Base-by-base conservation (phyloP, 2,888 invertebrate genomes). In the Thymelicus lineola region DNA sequence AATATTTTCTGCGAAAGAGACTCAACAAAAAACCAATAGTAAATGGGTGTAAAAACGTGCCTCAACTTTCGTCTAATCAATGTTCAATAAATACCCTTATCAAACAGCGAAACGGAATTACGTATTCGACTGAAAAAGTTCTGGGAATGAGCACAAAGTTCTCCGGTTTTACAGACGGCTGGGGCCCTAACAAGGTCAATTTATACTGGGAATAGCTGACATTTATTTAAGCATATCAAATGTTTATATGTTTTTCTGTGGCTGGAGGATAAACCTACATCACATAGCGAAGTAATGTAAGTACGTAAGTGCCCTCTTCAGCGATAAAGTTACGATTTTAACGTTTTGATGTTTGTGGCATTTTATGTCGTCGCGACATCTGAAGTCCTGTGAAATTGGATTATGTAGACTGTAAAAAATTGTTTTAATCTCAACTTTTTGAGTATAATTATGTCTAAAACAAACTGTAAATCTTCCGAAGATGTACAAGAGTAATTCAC, bases 11-110 rank as follows among this genome's bases (percentile, higher is more conserved):
- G 17, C 48, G 3, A 28, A 5, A 1, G 9, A 42, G 12, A 42
- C 38, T 42, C 42, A 42, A 12, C 42, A 10, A 12, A 12, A 42
- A 42, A 42, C 48, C 15, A 50, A 1, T 17, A 36, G 36, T 59
- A 38, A 59, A 36, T 42, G 36, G 42, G 3, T 42, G 42, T 45
- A 60, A 42, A 45, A 42, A 42, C 45, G 38, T 42, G 53, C 38
- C 64, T 6, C 58, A 58, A 35, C 35, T 66, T 17, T 17, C 46
- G 17, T 46, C 66, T 46, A 66, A 58, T 66, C 66, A 66, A 36
- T 66, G 66, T 58, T 64, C 53, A 62, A 62, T 66, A 66, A 62
- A 62, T 66, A 66, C 66, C 58, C 58, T 66, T 66, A 66, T 66
- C 66, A 66, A 66, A 66, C 58, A 58, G 15, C 58, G 46, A 66